These are phyloP conservation scores for Musca vetustissima DNA, from an alignment of 1,140 invertebrate species.

Conservation along the genomic window DNA sequence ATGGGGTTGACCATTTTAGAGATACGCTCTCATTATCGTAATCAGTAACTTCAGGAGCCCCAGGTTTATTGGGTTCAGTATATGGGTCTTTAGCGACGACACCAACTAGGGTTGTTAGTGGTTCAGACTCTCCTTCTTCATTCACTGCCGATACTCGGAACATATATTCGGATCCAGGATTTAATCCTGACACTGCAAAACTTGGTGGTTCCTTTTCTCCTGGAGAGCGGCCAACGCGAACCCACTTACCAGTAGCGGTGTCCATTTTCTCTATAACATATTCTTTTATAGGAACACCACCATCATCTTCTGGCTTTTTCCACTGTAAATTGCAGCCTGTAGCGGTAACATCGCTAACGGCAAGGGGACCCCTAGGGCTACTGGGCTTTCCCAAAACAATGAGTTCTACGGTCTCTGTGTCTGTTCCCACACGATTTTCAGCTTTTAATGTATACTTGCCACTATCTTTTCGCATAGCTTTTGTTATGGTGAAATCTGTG, in stretches of 20 bases:
- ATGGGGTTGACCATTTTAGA: slow-evolving; percentile 92
- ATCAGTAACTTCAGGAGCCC: slow-evolving; percentile 86
- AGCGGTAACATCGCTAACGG: slow-evolving; percentile 83
- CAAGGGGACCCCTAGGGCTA: slow-evolving; percentile 84
- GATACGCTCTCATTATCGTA: slow-evolving; percentile 93
- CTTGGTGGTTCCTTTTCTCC: slow-evolving; percentile 73
- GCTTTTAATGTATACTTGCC: slow-evolving; percentile 89
- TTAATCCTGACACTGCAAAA: slow-evolving; percentile 85
- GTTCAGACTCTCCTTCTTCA: slow-evolving; percentile 94
- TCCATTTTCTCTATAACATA: slow-evolving; percentile 96
- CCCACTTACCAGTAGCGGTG: slow-evolving; percentile 85
- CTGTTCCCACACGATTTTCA: slow-evolving; percentile 87
- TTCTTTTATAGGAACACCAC: slow-evolving; percentile 88
- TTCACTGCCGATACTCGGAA: slow-evolving; percentile 96
- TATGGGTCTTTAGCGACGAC: slow-evolving; percentile 96
- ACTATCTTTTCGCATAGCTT: slow-evolving; percentile 83
- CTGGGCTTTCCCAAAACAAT: slow-evolving; percentile 86
- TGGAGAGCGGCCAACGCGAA: slow-evolving; percentile 74
- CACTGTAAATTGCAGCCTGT: slow-evolving; percentile 85
- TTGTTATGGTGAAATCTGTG: slow-evolving; percentile 83
- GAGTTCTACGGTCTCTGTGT: slow-evolving; percentile 86
- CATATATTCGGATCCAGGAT: slow-evolving; percentile 91
- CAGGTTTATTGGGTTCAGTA: slow-evolving; percentile 84
- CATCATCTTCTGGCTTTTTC: slow-evolving; percentile 91
- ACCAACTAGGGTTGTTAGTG: slow-evolving; percentile 79